Evolutionary conservation across 2,113 vertebrate species (phyloP), one percentile per base, ranked within the genome.

Genomic region (Telmatochromis bifrenatus): DNA sequence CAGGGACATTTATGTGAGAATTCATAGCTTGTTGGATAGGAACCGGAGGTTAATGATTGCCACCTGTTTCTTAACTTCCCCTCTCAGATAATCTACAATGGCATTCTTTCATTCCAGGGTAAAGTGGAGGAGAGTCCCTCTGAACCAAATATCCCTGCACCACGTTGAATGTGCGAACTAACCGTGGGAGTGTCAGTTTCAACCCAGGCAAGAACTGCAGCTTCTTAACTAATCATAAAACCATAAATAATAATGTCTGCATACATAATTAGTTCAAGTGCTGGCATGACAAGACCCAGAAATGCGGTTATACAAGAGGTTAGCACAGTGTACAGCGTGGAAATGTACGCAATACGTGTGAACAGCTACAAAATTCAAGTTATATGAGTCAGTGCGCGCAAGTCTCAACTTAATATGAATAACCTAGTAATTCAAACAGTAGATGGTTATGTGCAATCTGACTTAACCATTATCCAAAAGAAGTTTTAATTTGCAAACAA

Each of bases 41-140:
- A 93, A 77, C 49, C 13, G 2, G 23, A 85, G 56, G 90, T 96
- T 94, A 96, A 96, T 96, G 90, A 96, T 95, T 91, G 53, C 28
- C 87, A 82, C 39, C 73, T 58, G 79, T 91, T 93, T 88, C 75
- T 54, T 42, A 79, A 79, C 77, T 81, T 87, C 88, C 88, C 54
- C 79, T 55, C 79, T 10, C 47, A 89, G 89, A 85, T 93, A 93
- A 93, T 92, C 90, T 92, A 86, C 89, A 93, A 86, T 89, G 89
- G 53, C 90, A 87, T 91, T 92, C 91, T 84, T 93, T 92, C 86
- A 77, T 73, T 85, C 68, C 47, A 23, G 45, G 79, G 37, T 70
- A 85, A 90, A 89, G 83, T 82, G 81, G 75, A 89, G 88, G 79
- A 87, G 51, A 83, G 86, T 84, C 75, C 14, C 73, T 65, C 35